These are phyloP conservation scores for Spermophilus dauricus DNA, from an alignment of 2,113 vertebrate genomes.

Conservation along the genomic window DNA sequence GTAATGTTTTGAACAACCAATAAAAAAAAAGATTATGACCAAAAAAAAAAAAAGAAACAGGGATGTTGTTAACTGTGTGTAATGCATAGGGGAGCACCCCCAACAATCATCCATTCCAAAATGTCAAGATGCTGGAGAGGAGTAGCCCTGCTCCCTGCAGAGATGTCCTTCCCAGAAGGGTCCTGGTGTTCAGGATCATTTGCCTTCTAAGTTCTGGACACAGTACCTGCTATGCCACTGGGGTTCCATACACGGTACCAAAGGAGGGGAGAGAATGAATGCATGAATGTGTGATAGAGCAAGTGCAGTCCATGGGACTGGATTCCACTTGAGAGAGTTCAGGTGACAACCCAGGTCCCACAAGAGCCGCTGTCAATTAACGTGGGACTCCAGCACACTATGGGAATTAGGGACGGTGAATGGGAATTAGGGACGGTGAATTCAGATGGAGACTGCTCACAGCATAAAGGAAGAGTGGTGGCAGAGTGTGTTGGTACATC, in stretches of 20 bases:
- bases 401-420: neutral
- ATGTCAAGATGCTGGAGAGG: neutral
- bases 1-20: too few relatives aligned
- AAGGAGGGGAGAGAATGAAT: neutral
- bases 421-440: neutral
- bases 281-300: neutral
- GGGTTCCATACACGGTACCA: neutral
- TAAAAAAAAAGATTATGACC: too few relatives aligned
- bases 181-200: neutral
- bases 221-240: neutral
- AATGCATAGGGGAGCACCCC: neutral
- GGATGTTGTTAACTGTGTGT: neutral
- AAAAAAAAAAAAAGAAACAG: neutral
- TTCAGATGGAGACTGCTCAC: neutral
- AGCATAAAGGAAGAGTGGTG: neutral
- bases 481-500: neutral
- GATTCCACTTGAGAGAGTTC: neutral
- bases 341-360: neutral
- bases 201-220: neutral
- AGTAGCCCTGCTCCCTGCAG: neutral
- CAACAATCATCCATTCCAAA: rapidly evolving
- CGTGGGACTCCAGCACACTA: neutral
- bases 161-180: neutral
- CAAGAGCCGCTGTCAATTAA: neutral
- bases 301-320: neutral